Evolutionary conservation across 2,888 invertebrate genomes (phyloP), one percentile per base, ranked within the genome.

Genomic region (Tricholauxania praeusta): DNA sequence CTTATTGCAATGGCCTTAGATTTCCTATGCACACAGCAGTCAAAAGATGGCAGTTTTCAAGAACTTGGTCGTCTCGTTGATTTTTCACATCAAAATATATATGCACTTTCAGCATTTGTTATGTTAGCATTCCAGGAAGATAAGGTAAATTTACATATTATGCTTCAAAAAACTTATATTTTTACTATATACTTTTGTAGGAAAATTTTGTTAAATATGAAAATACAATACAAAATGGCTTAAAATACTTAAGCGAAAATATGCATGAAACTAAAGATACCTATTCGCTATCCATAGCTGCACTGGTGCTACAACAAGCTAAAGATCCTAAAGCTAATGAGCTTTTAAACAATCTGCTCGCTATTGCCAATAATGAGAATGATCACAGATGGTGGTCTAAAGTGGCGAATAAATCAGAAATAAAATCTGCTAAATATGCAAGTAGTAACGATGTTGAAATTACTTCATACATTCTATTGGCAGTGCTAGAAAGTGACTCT

Each of bases 381-480:
- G 92, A 91, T 64, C 89, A 90, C 79, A 92, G 92, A 80, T 95
- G 94, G 92, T 96, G 96, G 96, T 91, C 91, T 72, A 92, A 93
- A 73, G 86, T 88, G 14, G 84, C 87, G 1, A 82, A 87, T 70
- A 81, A 82, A 12, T 89, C 90, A 64, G 57, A 32, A 28, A 32
- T 28, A 28, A 28, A 28, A 28, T 28, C 62, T 1, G 63, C 47
- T 1, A 57, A 67, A 5, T 55, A 14, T 57, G 51, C 94, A 0
- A 90, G 91, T 74, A 92, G 94, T 53, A 91, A 93, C 1, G 86
- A 86, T 79, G 89, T 98, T 5, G 95, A 96, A 86, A 94, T 96
- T 79, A 97, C 98, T 0, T 92, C 97, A 0, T 98, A 98, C 86
- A 94, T 93, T 0, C 88, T 98, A 72, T 89, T 96, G 71, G 92